A percentile compares a stretch with the other conserved stretches of the same genome.
Conservation (phyloP, 2,113 vertebrate species). For the Nanorana parkeri region DNA sequence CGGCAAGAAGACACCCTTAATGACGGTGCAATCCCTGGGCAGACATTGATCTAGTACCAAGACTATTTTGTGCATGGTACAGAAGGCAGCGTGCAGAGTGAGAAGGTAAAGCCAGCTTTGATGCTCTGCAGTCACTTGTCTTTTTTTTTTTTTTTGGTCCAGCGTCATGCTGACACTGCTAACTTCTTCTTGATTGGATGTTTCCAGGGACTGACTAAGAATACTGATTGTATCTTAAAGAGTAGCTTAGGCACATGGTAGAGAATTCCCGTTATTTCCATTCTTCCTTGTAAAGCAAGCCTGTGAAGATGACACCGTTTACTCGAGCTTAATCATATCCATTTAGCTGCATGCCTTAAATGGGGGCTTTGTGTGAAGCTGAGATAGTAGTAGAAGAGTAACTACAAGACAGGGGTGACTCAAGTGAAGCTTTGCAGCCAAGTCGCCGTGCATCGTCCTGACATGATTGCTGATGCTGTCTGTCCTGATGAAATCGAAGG, state of each 20-base stretch:
- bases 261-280: slow-evolving; percentile 58
- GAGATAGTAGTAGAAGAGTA: slow-evolving; percentile 3
- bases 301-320: neutral
- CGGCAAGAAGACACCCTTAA: neutral
- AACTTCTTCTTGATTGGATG: slow-evolving; percentile 77
- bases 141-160: slow-evolving; percentile 58
- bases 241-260: slow-evolving; percentile 66
- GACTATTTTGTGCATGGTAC: neutral
- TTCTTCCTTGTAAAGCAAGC: slow-evolving; percentile 13
- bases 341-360: neutral
- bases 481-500: slow-evolving; percentile 64
- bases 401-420: slow-evolving; percentile 25
- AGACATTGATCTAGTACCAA: slow-evolving; percentile 1
- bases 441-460: slow-evolving; percentile 62
- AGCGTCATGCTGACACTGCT: slow-evolving; percentile 69
- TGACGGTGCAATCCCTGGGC: slow-evolving; percentile 12
- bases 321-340: neutral
- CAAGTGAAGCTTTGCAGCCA: slow-evolving; percentile 19
- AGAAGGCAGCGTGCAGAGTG: neutral
- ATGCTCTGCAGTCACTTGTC: slow-evolving; percentile 58
- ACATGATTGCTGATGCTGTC: slow-evolving; percentile 65
- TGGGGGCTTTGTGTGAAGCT: neutral
- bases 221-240: slow-evolving; percentile 71
- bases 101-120: slow-evolving; percentile 23
- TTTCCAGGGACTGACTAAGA: slow-evolving; percentile 69